Conservation (phyloP, 2,113 vertebrate genomes). For the Lampris incognitus region DNA sequence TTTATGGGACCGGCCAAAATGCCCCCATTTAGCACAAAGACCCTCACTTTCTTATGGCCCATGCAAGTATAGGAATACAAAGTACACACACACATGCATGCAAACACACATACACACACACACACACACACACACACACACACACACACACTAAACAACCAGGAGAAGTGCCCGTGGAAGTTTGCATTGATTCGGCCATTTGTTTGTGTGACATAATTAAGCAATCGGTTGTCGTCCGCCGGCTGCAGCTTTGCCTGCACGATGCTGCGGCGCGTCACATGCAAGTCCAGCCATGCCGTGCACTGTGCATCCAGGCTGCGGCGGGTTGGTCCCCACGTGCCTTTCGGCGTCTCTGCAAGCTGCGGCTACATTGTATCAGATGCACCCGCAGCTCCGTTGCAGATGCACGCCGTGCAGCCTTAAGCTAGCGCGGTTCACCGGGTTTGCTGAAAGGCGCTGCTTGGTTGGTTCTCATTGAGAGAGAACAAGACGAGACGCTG, state of each 20-base stretch:
- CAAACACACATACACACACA: no score
- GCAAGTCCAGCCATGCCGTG: not conserved
- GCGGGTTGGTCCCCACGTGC: not conserved
- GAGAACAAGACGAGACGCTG: constrained; percentile 29
- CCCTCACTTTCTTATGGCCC: no score
- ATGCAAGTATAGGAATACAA: no score
- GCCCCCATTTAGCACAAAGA: no score
- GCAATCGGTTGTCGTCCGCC: not conserved
- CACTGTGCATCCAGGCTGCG: not conserved
- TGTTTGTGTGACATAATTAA: not conserved
- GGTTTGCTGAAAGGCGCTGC: constrained; percentile 35
- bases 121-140: no score
- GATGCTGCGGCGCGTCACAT: constrained; percentile 4
- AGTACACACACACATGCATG: no score
- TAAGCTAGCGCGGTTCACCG: constrained; percentile 29
- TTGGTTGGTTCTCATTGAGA: constrained; percentile 40
- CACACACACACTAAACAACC: no score
- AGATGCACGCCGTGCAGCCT: constrained; percentile 31
- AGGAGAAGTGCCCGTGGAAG: no score
- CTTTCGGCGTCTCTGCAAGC: not conserved
- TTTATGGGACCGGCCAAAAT: no score
- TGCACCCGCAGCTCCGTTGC: constrained; percentile 41
- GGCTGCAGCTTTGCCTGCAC: not conserved
- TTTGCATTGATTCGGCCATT: no score
- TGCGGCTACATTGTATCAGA: constrained; percentile 4